Evolutionary conservation across 35 echinoderm and acorn worm species (phyloP).

Genomic region (Ptychodera flava): DNA sequence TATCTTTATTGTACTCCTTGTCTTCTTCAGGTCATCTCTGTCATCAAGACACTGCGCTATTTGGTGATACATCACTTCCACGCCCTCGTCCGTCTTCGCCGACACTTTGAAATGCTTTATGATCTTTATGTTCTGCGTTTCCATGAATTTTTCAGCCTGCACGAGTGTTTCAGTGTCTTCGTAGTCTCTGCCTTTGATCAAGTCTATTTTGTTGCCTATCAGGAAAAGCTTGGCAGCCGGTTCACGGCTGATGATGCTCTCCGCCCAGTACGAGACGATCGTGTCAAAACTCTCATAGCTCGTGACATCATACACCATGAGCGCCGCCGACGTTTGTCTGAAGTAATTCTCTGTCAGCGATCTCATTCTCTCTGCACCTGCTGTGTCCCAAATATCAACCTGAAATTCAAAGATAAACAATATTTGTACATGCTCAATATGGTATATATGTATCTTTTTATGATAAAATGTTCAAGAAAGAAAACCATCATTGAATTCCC

Average conservation of each 20-base stretch:
- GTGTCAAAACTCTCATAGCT: slow-evolving; percentile 46
- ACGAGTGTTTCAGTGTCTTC: slow-evolving; percentile 50
- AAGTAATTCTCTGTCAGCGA: slow-evolving; percentile 92
- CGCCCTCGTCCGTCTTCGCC: slow-evolving; percentile 57
- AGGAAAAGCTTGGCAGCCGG: slow-evolving; percentile 41
- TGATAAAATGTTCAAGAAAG: no score
- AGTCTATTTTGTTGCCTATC: slow-evolving; percentile 81
- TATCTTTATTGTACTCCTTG: background rate
- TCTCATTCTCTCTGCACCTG: slow-evolving; percentile 82
- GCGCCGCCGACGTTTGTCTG: slow-evolving; percentile 56
- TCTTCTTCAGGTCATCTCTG: background rate
- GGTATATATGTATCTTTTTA: no score
- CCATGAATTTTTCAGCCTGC: slow-evolving; percentile 59
- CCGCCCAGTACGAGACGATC: slow-evolving; percentile 62
- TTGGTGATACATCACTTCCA: slow-evolving; percentile 84
- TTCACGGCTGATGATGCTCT: slow-evolving; percentile 20
- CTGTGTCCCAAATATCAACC: slow-evolving; percentile 96
- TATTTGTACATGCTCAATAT: no score
- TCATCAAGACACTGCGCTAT: slow-evolving; percentile 34
- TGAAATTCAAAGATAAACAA: slow-evolving; percentile 10
- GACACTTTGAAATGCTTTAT: slow-evolving; percentile 51
- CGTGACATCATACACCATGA: slow-evolving; percentile 84
- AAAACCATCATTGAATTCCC: no score
- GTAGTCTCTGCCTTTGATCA: slow-evolving; percentile 39
- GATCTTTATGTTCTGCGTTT: slow-evolving; percentile 36